phyloP scores from a whole-genome alignment of 1,140 invertebrate genomes.

The Macrocentrus cingulum region DNA sequence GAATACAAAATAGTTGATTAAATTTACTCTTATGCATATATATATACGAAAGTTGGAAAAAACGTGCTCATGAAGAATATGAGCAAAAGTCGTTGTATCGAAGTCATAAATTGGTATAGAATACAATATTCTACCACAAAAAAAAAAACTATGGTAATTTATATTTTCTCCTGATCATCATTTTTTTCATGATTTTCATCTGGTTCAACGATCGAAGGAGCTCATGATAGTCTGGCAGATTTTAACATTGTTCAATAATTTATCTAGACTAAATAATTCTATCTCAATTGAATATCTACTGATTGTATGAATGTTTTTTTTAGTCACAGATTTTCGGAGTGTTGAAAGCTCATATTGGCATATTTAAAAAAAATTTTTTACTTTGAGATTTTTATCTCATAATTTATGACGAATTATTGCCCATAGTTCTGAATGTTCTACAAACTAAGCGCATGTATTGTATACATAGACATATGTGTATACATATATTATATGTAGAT shows the following conservation, averaged over 20 bases:
- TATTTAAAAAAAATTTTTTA: background rate
- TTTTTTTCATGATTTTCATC: too few species aligned
- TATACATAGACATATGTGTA: slow-evolving; percentile 38
- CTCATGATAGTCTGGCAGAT: background rate
- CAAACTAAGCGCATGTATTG: slow-evolving; percentile 20
- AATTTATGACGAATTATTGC: slow-evolving; percentile 2
- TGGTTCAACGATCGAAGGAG: too few species aligned
- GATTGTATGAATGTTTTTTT: too few species aligned
- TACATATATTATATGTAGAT: slow-evolving; percentile 37
- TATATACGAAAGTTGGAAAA: slow-evolving; percentile 22
- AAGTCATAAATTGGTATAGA: slow-evolving; percentile 1
- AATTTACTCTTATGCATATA: too few species aligned
- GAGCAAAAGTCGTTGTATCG: slow-evolving; percentile 12
- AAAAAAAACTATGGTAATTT: too few species aligned
- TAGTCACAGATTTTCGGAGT: too few species aligned
- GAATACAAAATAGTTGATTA: slow-evolving; percentile 26
- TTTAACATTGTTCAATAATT: background rate
- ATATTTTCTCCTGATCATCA: background rate
- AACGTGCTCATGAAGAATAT: slow-evolving; percentile 1
- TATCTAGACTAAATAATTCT: too few species aligned
- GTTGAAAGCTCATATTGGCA: background rate
- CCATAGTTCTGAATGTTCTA: background rate
- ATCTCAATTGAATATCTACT: background rate
- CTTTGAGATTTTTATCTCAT: background rate
- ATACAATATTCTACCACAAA: too few species aligned